phyloP scores from a whole-genome alignment of 1,140 invertebrate species.

The Lanistes nyassanus region DNA sequence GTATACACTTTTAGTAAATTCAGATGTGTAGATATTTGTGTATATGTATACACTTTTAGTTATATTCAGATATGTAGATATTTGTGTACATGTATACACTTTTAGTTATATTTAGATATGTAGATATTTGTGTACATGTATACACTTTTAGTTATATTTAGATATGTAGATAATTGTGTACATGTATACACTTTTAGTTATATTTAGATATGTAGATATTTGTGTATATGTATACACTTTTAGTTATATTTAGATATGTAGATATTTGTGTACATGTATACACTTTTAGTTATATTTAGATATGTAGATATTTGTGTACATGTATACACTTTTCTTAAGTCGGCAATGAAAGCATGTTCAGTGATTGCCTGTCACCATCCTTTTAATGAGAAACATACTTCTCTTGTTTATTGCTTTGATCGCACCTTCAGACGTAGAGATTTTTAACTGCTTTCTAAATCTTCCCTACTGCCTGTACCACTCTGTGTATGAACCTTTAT shows the following conservation, averaged over 20 bases:
- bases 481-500: too few species aligned
- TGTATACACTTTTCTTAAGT: neutral
- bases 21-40: neutral
- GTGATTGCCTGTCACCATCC: constrained; percentile 40
- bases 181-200: neutral
- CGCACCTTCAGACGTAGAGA: too few species aligned
- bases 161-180: neutral
- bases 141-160: too few species aligned
- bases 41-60: neutral
- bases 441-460: too few species aligned
- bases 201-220: too few species aligned
- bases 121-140: too few species aligned
- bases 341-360: constrained; percentile 23
- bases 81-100: neutral
- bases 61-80: neutral
- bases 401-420: constrained; percentile 3
- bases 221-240: too few species aligned
- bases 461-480: too few species aligned
- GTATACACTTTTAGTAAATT: neutral
- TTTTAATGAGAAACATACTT: constrained; percentile 41
- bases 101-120: neutral
- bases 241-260: too few species aligned
- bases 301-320: too few species aligned
- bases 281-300: too few species aligned
- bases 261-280: too few species aligned